Base-by-base conservation (phyloP, 1,140 invertebrate genomes). In the Leptestheria dahalacensis region DNA sequence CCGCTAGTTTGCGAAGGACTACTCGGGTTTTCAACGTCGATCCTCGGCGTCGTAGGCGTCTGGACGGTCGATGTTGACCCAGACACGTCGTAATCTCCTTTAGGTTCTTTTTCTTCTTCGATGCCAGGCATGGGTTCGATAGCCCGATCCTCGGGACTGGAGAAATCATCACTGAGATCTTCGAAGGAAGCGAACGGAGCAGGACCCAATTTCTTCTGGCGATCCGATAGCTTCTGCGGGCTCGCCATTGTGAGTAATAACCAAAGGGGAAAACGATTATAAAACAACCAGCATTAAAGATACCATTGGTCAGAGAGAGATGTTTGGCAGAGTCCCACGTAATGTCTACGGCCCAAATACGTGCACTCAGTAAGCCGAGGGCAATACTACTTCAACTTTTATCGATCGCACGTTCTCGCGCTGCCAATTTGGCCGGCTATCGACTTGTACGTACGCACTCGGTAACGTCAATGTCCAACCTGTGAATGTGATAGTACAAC, bases 161-260 rank as follows among this genome's bases (percentile, higher is more conserved):
- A 80, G 63, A 74, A 64, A 75, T 88, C 79, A 73, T 90, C 87
- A 65, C 85, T 86, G 67, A 87, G 78, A 75, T 90, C 87, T 77
- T 91, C 87, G 73, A 92, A 90, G 62, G 88, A 92, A 69, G 90
- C 89, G 72, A 92, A 86, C 68, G 90, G 90, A 68, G 90, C 89
- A 70, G 86, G 86, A 72, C 87, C 88, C 78, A 86, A 82, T 72
- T 84, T 81, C 57, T 65, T 61, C 63, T 72, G 70, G 58, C 66
- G 64, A 24, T n/a, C 25, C 18, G 48, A 48, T 21, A 11, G 33
- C 57, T 20, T 48, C 20, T n/a, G 33, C 6, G 33, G 33, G 15
- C 33, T 41, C 33, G 33, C 33, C 33, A 41, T 41, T 15, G 6
- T 41, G 33, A 41, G 33, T 9, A 9, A 41, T n/a, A n/a, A n/a